phyloP scores from a whole-genome alignment of 2,797 vertebrate species.

The Adrianichthys oophorus region DNA sequence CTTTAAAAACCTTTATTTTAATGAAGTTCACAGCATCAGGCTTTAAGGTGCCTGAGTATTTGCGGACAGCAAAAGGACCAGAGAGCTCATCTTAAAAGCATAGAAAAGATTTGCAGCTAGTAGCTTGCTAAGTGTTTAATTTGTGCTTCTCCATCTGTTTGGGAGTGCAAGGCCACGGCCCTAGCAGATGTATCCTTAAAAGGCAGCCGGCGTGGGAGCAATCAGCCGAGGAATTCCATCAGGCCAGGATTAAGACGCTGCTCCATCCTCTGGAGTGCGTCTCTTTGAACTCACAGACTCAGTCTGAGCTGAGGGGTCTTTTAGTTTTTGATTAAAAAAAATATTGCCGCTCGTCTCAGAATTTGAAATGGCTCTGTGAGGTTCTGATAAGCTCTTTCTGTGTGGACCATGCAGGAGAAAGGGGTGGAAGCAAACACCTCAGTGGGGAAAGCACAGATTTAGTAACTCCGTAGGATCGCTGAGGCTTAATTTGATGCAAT shows the following conservation, averaged over 20 bases:
- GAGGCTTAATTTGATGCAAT: conserved; percentile 49
- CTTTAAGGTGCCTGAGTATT: conserved; percentile 55
- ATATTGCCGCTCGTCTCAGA: not conserved
- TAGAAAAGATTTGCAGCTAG: conserved; percentile 55
- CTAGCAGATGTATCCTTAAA: conserved; percentile 82
- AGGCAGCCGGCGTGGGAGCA: conserved; percentile 78
- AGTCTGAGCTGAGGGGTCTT: not conserved
- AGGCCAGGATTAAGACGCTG: conserved; percentile 66
- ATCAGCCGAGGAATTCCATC: conserved; percentile 78
- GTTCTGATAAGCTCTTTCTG: conserved; percentile 5
- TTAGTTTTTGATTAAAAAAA: not conserved
- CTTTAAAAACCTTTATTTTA: not conserved
- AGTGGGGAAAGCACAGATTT: conserved; percentile 37
- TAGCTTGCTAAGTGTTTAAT: conserved; percentile 71
- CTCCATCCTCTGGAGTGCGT: conserved; percentile 41
- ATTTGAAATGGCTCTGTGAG: not conserved
- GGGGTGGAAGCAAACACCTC: conserved; percentile 32
- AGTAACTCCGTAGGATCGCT: conserved; percentile 31
- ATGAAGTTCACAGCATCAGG: conserved; percentile 19
- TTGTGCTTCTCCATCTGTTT: conserved; percentile 76
- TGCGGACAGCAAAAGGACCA: conserved; percentile 52
- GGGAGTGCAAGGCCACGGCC: conserved; percentile 53
- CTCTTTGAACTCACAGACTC: conserved; percentile 43
- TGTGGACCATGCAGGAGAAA: conserved; percentile 17
- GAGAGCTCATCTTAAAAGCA: conserved; percentile 48